Evolutionary conservation across 2,113 vertebrate genomes (phyloP).

Genomic region (Helogale parvula): DNA sequence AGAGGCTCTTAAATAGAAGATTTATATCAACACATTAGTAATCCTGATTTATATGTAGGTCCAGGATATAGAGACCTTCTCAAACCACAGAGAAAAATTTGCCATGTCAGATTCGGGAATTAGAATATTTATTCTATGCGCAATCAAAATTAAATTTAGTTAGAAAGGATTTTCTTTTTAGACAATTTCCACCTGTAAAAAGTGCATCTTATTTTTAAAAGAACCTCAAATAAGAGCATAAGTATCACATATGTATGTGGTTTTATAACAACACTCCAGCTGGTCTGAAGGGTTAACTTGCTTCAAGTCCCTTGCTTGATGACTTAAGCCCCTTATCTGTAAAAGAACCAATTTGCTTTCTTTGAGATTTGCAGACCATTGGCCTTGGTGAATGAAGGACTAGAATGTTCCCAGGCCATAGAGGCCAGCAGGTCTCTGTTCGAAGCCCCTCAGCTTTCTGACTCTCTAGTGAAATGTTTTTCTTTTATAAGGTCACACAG

Average conservation of each 20-base stretch:
- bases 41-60: not conserved
- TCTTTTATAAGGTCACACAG: not conserved
- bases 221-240: not conserved
- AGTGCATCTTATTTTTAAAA: not conserved
- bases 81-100: not conserved
- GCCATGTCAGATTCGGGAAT: not conserved
- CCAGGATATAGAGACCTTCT: not conserved
- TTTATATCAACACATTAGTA: not conserved
- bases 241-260: not conserved
- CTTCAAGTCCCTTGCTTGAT: not conserved
- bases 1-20: not conserved
- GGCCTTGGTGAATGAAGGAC: not conserved
- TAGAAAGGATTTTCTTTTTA: not conserved
- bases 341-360: not conserved
- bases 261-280: not conserved
- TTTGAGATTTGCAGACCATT: not conserved
- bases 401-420: not conserved
- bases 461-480: not conserved
- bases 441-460: not conserved
- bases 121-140: not conserved
- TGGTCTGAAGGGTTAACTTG: not conserved
- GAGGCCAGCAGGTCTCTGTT: not conserved
- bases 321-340: not conserved
- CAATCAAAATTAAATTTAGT: slow-evolving; percentile 3
- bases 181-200: not conserved